Conservation (phyloP, 2,888 invertebrate genomes). For the Trimorus sp. region DNA sequence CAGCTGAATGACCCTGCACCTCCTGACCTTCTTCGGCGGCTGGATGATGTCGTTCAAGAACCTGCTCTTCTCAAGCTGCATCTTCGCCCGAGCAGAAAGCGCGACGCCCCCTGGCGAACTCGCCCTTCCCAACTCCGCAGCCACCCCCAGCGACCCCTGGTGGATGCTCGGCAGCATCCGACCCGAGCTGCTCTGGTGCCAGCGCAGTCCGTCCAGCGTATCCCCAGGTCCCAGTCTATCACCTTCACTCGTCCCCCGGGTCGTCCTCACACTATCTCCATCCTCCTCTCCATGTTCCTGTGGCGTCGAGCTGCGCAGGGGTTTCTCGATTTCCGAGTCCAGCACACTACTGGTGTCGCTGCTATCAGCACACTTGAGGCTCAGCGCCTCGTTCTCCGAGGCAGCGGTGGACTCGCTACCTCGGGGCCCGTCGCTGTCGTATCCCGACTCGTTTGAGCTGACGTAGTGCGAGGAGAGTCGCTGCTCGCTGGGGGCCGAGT, state of each 20-base stretch:
- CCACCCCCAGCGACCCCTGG: background rate
- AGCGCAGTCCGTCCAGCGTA: slow-evolving; percentile 75
- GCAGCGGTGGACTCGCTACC: slow-evolving; percentile 76
- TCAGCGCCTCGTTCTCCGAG: slow-evolving; percentile 76
- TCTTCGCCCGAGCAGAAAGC: slow-evolving; percentile 74
- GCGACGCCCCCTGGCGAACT: slow-evolving; percentile 21
- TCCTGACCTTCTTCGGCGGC: slow-evolving; percentile 79
- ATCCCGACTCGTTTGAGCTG: slow-evolving; percentile 92
- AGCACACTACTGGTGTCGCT: slow-evolving; percentile 79
- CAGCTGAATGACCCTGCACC: slow-evolving; percentile 86
- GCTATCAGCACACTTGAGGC: slow-evolving; percentile 76
- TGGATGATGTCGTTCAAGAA: slow-evolving; percentile 79
- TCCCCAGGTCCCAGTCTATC: slow-evolving; percentile 59
- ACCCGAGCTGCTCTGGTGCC: slow-evolving; percentile 78
- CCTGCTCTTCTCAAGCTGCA: slow-evolving; percentile 79
- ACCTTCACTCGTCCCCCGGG: slow-evolving; percentile 42
- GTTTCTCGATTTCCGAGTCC: slow-evolving; percentile 83
- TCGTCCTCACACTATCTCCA: slow-evolving; percentile 57
- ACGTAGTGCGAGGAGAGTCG: slow-evolving; percentile 84
- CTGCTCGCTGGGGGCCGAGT: slow-evolving; percentile 80
- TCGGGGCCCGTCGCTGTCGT: slow-evolving; percentile 88
- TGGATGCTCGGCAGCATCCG: slow-evolving; percentile 77
- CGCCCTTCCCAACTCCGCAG: no score
- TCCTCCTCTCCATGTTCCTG: slow-evolving; percentile 73
- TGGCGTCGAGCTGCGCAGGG: slow-evolving; percentile 80